A percentile compares a stretch with the other conserved stretches of the same genome.
These are phyloP conservation scores for Vespertilio murinus DNA, from an alignment of 2,797 vertebrate species.

Conservation along the genomic window DNA sequence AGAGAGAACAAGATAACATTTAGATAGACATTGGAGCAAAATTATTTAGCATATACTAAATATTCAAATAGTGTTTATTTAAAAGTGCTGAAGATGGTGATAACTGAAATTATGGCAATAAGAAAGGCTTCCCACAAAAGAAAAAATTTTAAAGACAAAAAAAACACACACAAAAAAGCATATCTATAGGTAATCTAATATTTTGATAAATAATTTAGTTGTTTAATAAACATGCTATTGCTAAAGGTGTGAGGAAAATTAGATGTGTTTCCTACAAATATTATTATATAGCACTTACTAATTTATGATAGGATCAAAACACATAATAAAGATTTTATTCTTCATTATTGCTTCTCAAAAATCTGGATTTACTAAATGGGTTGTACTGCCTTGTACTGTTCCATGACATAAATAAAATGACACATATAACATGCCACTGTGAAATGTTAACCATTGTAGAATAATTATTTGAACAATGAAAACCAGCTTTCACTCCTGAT, in stretches of 20 bases:
- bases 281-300: conserved; percentile 56
- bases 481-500: conserved; percentile 82
- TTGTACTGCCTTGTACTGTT: conserved; percentile 74
- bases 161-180: background rate
- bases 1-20: background rate
- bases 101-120: background rate
- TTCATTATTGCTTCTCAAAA: conserved; percentile 77
- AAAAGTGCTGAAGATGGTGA: background rate
- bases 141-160: background rate
- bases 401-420: conserved; percentile 81
- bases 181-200: background rate
- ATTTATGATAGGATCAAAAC: conserved; percentile 66
- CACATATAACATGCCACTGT: conserved; percentile 80
- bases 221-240: background rate
- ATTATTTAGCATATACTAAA: background rate
- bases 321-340: conserved; percentile 76
- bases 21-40: background rate
- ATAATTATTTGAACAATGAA: conserved; percentile 82
- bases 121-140: background rate
- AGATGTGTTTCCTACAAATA: background rate
- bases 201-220: background rate
- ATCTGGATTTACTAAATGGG: conserved; percentile 84
- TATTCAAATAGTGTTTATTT: background rate
- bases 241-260: background rate
- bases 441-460: conserved; percentile 80